These are phyloP conservation scores for Phenganax subtilis DNA, from an alignment of 92 coral and sea anemone species.

Conservation along the genomic window DNA sequence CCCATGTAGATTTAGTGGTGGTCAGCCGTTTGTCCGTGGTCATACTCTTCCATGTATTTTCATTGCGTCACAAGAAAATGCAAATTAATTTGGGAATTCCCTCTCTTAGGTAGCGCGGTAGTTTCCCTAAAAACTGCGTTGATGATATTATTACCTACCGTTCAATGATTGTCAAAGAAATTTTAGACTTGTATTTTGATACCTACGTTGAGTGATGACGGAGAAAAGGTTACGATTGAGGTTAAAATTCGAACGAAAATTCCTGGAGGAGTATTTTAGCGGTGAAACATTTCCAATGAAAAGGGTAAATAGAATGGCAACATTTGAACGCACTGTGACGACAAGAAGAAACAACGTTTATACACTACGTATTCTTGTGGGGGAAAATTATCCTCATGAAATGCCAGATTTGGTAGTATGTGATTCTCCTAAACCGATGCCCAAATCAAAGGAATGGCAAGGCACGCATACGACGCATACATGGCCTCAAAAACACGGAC, in stretches of 20 bases:
- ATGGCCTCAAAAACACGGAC: constrained; percentile 52
- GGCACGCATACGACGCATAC: constrained; percentile 33
- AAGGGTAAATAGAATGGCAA: neutral
- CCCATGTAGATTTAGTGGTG: no score
- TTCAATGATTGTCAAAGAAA: neutral
- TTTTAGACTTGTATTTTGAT: neutral
- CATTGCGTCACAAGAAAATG: neutral
- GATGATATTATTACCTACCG: neutral
- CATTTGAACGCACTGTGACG: constrained; percentile 49
- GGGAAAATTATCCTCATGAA: constrained; percentile 61
- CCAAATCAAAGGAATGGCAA: constrained; percentile 13
- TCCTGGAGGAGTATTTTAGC: constrained; percentile 60
- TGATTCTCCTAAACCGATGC: constrained; percentile 48
- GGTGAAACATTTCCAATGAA: constrained; percentile 27
- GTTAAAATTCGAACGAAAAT: constrained; percentile 51
- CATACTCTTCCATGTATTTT: neutral
- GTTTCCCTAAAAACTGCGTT: neutral
- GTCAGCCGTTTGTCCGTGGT: no score
- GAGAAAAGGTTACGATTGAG: constrained; percentile 31
- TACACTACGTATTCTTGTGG: constrained; percentile 60
- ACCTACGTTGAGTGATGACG: neutral
- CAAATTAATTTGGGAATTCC: neutral
- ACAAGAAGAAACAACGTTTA: constrained; percentile 54
- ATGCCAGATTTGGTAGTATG: constrained; percentile 64
- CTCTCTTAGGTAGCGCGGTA: no score